Percentiles rank a stretch among this genome's conserved stretches.
Evolutionary conservation across 1,140 invertebrate genomes (phyloP).

Genomic region (Saxidomus purpurata): DNA sequence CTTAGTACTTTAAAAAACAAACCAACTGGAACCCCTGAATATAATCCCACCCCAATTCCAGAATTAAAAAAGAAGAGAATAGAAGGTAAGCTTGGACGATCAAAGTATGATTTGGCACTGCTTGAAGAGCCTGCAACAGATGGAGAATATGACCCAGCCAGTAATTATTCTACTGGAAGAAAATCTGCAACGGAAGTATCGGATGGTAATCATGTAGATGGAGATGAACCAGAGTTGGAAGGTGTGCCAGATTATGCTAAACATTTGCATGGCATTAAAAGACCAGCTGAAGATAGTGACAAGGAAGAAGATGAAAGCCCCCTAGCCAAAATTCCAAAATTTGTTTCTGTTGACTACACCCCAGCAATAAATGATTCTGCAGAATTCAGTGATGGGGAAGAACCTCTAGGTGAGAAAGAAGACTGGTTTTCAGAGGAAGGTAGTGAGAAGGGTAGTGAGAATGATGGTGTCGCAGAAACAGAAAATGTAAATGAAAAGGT

Average conservation of each 20-base stretch:
- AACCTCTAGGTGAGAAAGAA: conserved; percentile 35
- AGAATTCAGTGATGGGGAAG: conserved; percentile 67
- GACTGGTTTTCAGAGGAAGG: conserved; percentile 54
- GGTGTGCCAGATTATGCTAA: conserved; percentile 53
- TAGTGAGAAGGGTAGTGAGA: conserved; percentile 45
- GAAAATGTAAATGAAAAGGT: background rate
- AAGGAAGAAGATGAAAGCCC: conserved; percentile 62
- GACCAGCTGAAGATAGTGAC: conserved; percentile 31
- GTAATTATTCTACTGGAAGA: conserved; percentile 74
- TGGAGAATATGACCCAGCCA: conserved; percentile 81
- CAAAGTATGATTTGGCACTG: conserved; percentile 65
- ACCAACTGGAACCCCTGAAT: conserved; percentile 83
- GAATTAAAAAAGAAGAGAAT: conserved; percentile 87
- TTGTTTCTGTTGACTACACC: conserved; percentile 64
- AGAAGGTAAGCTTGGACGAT: conserved; percentile 47
- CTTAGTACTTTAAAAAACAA: conserved; percentile 46
- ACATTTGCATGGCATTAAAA: conserved; percentile 46
- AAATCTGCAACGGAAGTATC: background rate
- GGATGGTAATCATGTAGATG: conserved; percentile 33
- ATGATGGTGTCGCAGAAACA: conserved; percentile 19
- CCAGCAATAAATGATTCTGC: conserved; percentile 47
- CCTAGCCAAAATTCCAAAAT: conserved; percentile 60
- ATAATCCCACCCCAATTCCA: conserved; percentile 90
- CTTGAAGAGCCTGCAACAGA: conserved; percentile 64
- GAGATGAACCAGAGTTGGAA: background rate